phyloP scores from a whole-genome alignment of 2,888 invertebrate genomes.

The Drosophila emarginata region DNA sequence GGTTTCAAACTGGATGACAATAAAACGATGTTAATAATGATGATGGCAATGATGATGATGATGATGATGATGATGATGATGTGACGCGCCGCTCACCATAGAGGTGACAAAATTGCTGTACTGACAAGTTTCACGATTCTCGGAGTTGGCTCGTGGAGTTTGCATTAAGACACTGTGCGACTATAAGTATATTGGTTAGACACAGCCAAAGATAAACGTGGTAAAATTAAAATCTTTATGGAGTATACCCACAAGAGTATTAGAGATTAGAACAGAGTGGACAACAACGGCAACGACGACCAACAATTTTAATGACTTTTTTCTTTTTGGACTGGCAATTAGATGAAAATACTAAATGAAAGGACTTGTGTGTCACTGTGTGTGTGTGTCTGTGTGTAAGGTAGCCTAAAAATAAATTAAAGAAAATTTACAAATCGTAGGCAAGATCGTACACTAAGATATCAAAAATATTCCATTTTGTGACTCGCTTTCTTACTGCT shows the following conservation, averaged over 20 bases:
- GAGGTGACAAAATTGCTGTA: conserved; percentile 74
- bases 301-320: conserved; percentile 42
- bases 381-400: neutral
- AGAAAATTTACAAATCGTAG: neutral
- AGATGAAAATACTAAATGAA: conserved; percentile 21
- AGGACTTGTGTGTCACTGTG: neutral
- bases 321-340: conserved; percentile 40
- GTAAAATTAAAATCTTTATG: conserved; percentile 60
- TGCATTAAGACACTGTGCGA: conserved; percentile 23
- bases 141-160: conserved; percentile 20
- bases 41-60: conserved; percentile 66
- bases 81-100: conserved; percentile 50
- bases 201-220: conserved; percentile 43
- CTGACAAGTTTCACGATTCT: conserved; percentile 39
- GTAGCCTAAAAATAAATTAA: neutral
- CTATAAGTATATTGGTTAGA: conserved; percentile 16
- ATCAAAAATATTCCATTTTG: neutral
- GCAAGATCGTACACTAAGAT: neutral
- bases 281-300: neutral
- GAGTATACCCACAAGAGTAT: conserved; percentile 42
- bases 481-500: neutral
- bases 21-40: conserved; percentile 69
- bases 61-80: conserved; percentile 68
- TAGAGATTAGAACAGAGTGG: conserved; percentile 50
- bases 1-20: conserved; percentile 50